Evolutionary conservation across 2,888 invertebrate species (phyloP), one percentile per base, ranked within the genome.

Genomic region (Amphipyra berbera): DNA sequence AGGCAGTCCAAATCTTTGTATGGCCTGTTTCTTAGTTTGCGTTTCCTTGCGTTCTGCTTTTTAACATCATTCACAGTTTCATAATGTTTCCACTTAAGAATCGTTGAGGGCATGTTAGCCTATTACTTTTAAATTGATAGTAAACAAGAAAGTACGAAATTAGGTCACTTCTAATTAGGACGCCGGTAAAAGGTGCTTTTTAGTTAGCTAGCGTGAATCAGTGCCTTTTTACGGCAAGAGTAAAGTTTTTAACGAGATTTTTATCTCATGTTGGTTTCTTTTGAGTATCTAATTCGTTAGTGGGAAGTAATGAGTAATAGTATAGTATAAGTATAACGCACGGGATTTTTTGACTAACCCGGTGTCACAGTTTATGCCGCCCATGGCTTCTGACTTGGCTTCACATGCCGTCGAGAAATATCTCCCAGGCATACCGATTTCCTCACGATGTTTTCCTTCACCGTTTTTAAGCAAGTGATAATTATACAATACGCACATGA

Each of bases 161-260:
- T 48, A 59, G 66, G 62, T 6, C 60, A 45, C 47, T 44, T 38
- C 33, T 58, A 58, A 73, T 73, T 73, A 69, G 41, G 0, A 53
- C 5, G n/a, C n/a, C 9, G n/a, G 0, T 48, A 30, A 47, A 4
- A 37, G 27, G 47, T 54, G 42, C 38, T 15, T 63, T 62, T 64
- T 61, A 37, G 45, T 41, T 42, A 37, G 10, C 13, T 9, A 47
- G 13, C 30, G 40, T 55, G 46, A 33, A 44, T 9, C 21, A 38
- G 14, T 10, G 9, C 41, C 8, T 35, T 21, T 40, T 60, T 41
- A 53, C 9, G 30, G 14, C n/a, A 30, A n/a, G 21, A 46, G 8
- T 40, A 8, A 21, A 40, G 35, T 10, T 63, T 48, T 37, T 58
- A 33, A 42, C 15, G 48, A 14, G 8, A 38, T 44, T 46, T 40